Evolutionary conservation across 2,113 vertebrate genomes (phyloP).

Genomic region (Gambusia holbrooki): DNA sequence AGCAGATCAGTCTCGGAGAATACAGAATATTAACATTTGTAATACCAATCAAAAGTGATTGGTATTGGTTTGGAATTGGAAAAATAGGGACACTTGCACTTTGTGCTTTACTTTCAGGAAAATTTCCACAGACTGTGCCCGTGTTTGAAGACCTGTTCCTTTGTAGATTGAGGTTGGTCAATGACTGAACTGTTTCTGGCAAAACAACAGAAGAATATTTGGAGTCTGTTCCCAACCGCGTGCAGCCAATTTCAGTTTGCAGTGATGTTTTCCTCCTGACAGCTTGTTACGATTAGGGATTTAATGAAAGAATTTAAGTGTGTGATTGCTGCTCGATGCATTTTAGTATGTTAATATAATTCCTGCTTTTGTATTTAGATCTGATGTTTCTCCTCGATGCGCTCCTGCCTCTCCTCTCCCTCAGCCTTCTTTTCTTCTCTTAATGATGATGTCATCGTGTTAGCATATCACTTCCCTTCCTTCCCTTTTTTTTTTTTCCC

Average conservation of each 20-base stretch:
- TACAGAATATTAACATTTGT: background rate
- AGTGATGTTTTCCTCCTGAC: constrained; percentile 73
- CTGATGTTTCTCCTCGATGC: constrained; percentile 45
- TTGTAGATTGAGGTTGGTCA: constrained; percentile 35
- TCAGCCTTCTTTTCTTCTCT: constrained; percentile 42
- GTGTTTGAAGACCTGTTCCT: constrained; percentile 42
- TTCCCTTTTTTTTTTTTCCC: background rate
- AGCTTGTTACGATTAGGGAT: constrained; percentile 79
- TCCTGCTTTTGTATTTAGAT: constrained; percentile 37
- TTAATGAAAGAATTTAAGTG: constrained; percentile 49
- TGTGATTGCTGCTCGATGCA: constrained; percentile 31
- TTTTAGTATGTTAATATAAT: constrained; percentile 60
- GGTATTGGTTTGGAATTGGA: background rate
- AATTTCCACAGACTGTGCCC: constrained; percentile 25
- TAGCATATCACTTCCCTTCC: constrained; percentile 55
- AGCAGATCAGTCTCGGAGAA: background rate
- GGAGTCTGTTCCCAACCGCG: constrained; percentile 74
- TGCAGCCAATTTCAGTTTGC: constrained; percentile 75
- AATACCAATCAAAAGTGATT: background rate
- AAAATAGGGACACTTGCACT: background rate
- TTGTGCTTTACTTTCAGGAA: constrained; percentile 5
- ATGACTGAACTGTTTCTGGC: constrained; percentile 66
- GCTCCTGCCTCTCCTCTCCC: constrained; percentile 29
- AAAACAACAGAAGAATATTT: constrained; percentile 77
- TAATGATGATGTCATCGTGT: constrained; percentile 67